A percentile compares a stretch with the other conserved stretches of the same genome.
Evolutionary conservation across 2,797 vertebrate species (phyloP).

Genomic region (Melanotaenia pygmaea): DNA sequence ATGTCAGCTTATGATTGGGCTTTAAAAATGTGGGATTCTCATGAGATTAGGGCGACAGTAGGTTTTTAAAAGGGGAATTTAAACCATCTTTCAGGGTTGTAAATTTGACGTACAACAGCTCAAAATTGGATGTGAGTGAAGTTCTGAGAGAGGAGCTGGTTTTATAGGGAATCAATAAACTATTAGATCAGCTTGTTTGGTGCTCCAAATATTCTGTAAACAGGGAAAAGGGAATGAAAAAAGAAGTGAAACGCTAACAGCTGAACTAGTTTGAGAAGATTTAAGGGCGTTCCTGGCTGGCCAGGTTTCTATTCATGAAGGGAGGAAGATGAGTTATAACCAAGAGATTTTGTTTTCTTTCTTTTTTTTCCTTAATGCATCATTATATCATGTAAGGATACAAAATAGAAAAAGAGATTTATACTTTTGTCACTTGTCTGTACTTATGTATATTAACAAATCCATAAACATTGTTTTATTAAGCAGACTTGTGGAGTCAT

Average conservation of each 20-base stretch:
- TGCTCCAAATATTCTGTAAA: slow-evolving; percentile 22
- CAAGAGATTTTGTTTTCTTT: slow-evolving; percentile 31
- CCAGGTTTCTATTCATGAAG: slow-evolving; percentile 74
- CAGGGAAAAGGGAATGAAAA: slow-evolving; percentile 41
- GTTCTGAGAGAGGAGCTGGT: slow-evolving; percentile 28
- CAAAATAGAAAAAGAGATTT: slow-evolving; percentile 71
- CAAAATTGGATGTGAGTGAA: slow-evolving; percentile 32
- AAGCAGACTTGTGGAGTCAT: slow-evolving; percentile 37
- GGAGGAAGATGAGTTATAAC: slow-evolving; percentile 50
- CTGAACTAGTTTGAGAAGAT: slow-evolving; percentile 45
- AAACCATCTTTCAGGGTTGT: slow-evolving; percentile 41
- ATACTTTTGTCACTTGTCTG: slow-evolving; percentile 62
- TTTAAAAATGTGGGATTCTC: slow-evolving; percentile 37
- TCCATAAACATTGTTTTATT: slow-evolving; percentile 74
- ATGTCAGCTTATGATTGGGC: background rate
- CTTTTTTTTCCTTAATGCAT: slow-evolving; percentile 39
- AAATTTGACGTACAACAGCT: slow-evolving; percentile 49
- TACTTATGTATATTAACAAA: slow-evolving; percentile 78
- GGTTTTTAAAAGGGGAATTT: slow-evolving; percentile 3
- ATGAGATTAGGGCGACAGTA: background rate
- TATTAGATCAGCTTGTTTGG: slow-evolving; percentile 22
- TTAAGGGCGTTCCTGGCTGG: slow-evolving; percentile 80
- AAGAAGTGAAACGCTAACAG: slow-evolving; percentile 40
- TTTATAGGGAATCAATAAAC: slow-evolving; percentile 32
- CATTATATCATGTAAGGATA: slow-evolving; percentile 63